Conservation (phyloP, 2,797 vertebrate species). For the Zenarchopterus dispar region DNA sequence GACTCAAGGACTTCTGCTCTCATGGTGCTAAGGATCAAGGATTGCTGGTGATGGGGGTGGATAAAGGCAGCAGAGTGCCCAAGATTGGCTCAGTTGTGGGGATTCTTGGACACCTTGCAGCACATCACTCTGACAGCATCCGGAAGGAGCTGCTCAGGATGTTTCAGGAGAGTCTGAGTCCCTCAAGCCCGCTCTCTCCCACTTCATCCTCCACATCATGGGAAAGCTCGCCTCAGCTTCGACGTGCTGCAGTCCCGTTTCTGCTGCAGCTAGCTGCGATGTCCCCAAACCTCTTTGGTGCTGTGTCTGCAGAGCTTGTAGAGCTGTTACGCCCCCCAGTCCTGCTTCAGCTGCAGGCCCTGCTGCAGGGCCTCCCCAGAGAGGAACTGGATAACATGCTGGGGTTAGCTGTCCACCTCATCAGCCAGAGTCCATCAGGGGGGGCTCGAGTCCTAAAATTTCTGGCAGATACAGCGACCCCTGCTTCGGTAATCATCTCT, state of each 20-base stretch:
- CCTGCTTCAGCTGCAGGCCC: slow-evolving; percentile 90
- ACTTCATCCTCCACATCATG: slow-evolving; percentile 76
- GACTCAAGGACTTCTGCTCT: slow-evolving; percentile 93
- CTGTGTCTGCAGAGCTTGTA: slow-evolving; percentile 89
- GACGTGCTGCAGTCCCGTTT: slow-evolving; percentile 90
- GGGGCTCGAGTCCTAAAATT: slow-evolving; percentile 89
- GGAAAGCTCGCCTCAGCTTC: slow-evolving; percentile 83
- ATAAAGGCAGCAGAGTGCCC: slow-evolving; percentile 86
- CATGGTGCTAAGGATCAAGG: slow-evolving; percentile 81
- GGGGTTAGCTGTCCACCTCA: slow-evolving; percentile 88
- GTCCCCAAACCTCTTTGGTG: slow-evolving; percentile 88
- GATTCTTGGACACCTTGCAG: slow-evolving; percentile 91
- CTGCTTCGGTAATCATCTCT: slow-evolving; percentile 92
- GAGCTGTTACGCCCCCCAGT: slow-evolving; percentile 87
- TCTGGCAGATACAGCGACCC: slow-evolving; percentile 90
- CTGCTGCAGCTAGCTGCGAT: slow-evolving; percentile 92
- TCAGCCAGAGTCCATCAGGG: slow-evolving; percentile 91
- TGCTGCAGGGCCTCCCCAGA: slow-evolving; percentile 84
- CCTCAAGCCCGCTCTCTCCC: slow-evolving; percentile 74
- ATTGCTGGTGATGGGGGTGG: slow-evolving; percentile 64
- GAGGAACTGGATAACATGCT: slow-evolving; percentile 93
- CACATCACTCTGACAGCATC: slow-evolving; percentile 92
- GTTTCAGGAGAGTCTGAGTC: slow-evolving; percentile 91
- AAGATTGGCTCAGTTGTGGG: slow-evolving; percentile 96
- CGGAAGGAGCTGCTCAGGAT: slow-evolving; percentile 91